Base-by-base conservation (phyloP, 2,888 invertebrate genomes). In the Apamea crenata region DNA sequence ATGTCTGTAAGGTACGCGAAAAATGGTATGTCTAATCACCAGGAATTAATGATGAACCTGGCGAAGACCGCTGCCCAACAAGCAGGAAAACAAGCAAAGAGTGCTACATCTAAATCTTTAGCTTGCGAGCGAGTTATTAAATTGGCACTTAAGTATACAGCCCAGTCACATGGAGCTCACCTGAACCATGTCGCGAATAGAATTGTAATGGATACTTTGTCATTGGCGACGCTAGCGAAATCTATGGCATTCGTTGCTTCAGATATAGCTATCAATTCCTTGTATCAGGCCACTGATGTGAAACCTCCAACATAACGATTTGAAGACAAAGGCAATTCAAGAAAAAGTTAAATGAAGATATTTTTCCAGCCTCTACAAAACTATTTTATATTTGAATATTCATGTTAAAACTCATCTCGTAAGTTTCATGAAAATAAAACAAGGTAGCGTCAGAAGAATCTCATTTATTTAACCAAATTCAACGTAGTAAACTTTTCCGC, bases 21-120 rank as follows among this genome's bases (percentile, higher is more conserved):
- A 84, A 96, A 94, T 83, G 96, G 96, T 8, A 96, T 96, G 96
- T 94, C 96, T 2, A 96, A 96, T 88, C 96, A 96, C 82, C 96
- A 96, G 87, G 96, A 96, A 68, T 88, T 97, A 75, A 97, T 97
- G 97, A 96, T 96, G 96, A 97, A 96, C 90, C 92, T 97, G 77
- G 97, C 97, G 0, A 96, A 96, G 82, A 96, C 96, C 12, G 97
- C 97, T 29, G 97, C 97, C 12, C 96, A 97, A 83, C 96, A 97
- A 90, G 97, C 96, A 50, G 96, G 96, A 0, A 97, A 97, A 89
- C 96, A 97, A 89, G 97, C 97, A 25, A 96, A 95, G 86, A 95
- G 94, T 88, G 97, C 97, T 5, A 91, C 95, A 1, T 96, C 96
- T 0, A 96, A 96, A 86, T 95, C 97, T 12, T 88, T 96, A 47